Percentiles rank a stretch among this genome's conserved stretches.
These are phyloP conservation scores for Chaenodraco wilsoni DNA, from an alignment of 2,797 vertebrate species.

Conservation along the genomic window DNA sequence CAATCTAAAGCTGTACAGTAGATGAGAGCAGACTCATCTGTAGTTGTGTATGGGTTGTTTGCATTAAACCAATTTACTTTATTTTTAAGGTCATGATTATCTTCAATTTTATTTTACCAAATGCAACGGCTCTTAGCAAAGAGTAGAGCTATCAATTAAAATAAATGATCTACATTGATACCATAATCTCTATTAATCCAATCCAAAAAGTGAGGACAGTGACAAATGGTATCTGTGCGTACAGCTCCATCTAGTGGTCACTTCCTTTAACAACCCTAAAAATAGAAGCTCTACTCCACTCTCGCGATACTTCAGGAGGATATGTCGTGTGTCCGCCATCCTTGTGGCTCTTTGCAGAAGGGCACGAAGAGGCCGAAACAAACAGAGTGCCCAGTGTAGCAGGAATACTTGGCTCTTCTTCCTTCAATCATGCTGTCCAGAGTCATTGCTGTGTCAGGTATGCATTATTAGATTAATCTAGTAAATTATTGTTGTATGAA, in stretches of 20 bases:
- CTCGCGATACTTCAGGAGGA: constrained; percentile 74
- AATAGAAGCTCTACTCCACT: background rate
- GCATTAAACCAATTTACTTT: background rate
- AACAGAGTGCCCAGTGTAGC: constrained; percentile 50
- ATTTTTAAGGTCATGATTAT: background rate
- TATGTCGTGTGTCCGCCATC: constrained; percentile 64
- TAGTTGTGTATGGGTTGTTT: constrained; percentile 5
- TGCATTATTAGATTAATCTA: background rate
- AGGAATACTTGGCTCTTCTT: constrained; percentile 52
- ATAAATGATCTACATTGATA: background rate
- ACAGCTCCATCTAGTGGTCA: constrained; percentile 30
- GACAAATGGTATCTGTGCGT: background rate
- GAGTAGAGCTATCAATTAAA: background rate
- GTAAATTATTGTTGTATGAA: fast-evolving
- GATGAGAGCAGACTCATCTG: background rate
- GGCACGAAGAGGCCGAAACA: constrained; percentile 78
- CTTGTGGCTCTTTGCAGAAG: constrained; percentile 79
- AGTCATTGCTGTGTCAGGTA: constrained; percentile 81
- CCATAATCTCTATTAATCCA: background rate
- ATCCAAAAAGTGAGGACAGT: background rate
- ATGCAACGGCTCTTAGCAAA: background rate
- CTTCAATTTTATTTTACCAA: background rate
- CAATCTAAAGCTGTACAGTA: background rate
- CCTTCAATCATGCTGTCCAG: constrained; percentile 82
- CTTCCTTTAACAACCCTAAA: fast-evolving